phyloP scores from a whole-genome alignment of 2,888 invertebrate genomes.

The Caenorhabditis drosophilae region DNA sequence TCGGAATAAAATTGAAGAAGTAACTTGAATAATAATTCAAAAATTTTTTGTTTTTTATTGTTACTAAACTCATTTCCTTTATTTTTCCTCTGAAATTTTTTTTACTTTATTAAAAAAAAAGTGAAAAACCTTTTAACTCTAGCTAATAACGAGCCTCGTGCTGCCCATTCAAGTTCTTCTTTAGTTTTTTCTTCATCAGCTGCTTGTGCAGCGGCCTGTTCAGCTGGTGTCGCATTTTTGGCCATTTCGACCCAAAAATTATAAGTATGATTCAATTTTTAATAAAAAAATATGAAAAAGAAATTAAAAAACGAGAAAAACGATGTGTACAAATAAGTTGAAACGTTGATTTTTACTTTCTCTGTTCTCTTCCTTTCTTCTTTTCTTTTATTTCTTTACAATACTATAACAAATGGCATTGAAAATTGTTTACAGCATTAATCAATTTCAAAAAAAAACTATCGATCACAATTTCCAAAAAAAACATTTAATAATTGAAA shows the following conservation, averaged over 20 bases:
- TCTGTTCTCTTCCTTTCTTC: no score
- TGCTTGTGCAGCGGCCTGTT: constrained; percentile 28
- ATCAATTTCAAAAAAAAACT: no score
- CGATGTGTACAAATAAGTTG: no score
- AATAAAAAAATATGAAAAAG: no score
- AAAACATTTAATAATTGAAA: no score
- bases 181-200: constrained; percentile 33
- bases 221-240: constrained; percentile 25
- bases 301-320: no score
- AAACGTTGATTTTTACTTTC: no score
- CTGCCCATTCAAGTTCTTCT: constrained; percentile 44
- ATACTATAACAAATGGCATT: no score
- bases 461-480: no score
- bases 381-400: no score
- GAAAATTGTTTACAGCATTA: no score
- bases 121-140: constrained; percentile 40
- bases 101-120: no score
- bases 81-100: constrained; percentile 46
- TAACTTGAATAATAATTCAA: constrained; percentile 46
- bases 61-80: constrained; percentile 29
- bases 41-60: constrained; percentile 37
- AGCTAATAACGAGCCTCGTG: constrained; percentile 35
- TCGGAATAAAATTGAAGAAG: constrained; percentile 45
- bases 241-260: constrained; percentile 11
- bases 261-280: background rate